Conservation (phyloP, 2,888 invertebrate genomes). For the Pherbina coryleti region DNA sequence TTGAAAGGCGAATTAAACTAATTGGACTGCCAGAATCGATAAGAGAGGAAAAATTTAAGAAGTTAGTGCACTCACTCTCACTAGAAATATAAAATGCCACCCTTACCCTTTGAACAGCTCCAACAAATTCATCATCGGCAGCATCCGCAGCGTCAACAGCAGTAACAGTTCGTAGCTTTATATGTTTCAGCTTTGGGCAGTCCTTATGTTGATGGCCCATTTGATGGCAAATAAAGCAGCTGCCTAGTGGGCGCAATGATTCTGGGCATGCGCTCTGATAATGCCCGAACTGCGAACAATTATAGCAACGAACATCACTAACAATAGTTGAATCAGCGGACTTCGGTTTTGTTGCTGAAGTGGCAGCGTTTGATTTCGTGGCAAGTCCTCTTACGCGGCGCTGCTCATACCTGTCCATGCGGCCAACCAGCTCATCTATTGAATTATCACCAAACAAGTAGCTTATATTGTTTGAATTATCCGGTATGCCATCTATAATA, state of each 20-base stretch:
- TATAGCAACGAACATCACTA: background rate
- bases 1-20: slow-evolving; percentile 36
- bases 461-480: too few relatives aligned
- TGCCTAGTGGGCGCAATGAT: background rate
- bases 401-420: background rate
- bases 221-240: slow-evolving; percentile 21
- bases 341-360: too few relatives aligned
- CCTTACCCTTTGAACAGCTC: slow-evolving; percentile 2
- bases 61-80: slow-evolving; percentile 11
- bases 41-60: slow-evolving; percentile 4
- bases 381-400: background rate
- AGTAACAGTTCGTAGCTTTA: background rate
- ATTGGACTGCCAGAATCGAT: slow-evolving; percentile 35
- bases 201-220: slow-evolving; percentile 18
- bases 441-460: background rate
- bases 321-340: too few relatives aligned
- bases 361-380: background rate
- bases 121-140: background rate
- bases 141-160: background rate
- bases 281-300: slow-evolving; percentile 20
- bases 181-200: background rate
- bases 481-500: slow-evolving; percentile 34
- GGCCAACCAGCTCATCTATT: slow-evolving; percentile 2
- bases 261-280: slow-evolving; percentile 16
- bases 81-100: slow-evolving; percentile 16